Evolutionary conservation across 2,888 invertebrate species (phyloP).

Genomic region (Cryptocheilus praepositus): DNA sequence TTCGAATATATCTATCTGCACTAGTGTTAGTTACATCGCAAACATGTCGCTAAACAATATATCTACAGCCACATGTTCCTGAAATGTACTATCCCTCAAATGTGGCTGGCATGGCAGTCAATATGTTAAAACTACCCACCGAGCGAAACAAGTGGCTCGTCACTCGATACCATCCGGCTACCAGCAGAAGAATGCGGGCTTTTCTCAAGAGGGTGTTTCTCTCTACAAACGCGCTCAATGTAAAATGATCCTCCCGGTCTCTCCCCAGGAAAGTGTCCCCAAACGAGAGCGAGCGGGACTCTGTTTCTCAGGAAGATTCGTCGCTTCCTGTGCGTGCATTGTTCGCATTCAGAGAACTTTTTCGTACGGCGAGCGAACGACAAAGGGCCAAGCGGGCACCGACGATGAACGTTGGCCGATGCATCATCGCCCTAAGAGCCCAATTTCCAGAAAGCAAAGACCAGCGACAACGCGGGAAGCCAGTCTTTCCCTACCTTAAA

Average conservation of each 20-base stretch:
- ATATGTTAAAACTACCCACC: slow-evolving; percentile 14
- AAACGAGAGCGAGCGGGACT: slow-evolving; percentile 15
- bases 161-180: slow-evolving; percentile 6
- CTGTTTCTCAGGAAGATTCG: slow-evolving; percentile 53
- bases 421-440: slow-evolving; percentile 2
- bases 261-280: slow-evolving; percentile 42
- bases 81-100: no score
- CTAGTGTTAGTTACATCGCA: no score
- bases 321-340: slow-evolving; percentile 52
- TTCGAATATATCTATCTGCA: no score
- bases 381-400: slow-evolving; percentile 13
- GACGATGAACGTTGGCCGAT: not conserved
- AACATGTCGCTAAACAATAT: no score
- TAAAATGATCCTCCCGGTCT: slow-evolving; percentile 36
- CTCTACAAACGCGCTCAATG: slow-evolving; percentile 7
- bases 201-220: slow-evolving; percentile 14
- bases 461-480: no score
- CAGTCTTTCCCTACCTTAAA: no score
- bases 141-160: slow-evolving; percentile 24
- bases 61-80: no score
- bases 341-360: slow-evolving; percentile 26
- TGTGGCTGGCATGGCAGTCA: no score
- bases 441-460: slow-evolving; percentile 13
- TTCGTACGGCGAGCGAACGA: not conserved
- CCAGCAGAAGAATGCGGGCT: slow-evolving; percentile 13